Percentiles rank a stretch among this genome's conserved stretches.
Evolutionary conservation across 2,113 vertebrate species (phyloP).

Genomic region (Maccullochella peelii): DNA sequence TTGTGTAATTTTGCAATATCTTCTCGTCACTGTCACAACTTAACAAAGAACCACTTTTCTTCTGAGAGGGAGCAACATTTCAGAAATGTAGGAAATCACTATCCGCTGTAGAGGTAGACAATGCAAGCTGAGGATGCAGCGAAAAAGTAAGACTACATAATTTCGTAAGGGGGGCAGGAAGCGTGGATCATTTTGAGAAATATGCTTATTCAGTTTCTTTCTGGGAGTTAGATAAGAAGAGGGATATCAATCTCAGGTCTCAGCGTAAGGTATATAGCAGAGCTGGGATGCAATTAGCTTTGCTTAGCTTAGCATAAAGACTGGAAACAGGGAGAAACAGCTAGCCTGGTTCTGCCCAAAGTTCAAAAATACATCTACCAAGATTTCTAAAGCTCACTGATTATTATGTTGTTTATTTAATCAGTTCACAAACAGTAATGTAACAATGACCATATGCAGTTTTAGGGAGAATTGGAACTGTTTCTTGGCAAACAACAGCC

Average conservation of each 20-base stretch:
- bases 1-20: conserved; percentile 11
- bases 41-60: conserved; percentile 9
- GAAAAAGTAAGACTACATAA: conserved; percentile 5
- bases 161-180: too few relatives aligned
- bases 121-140: conserved; percentile 15
- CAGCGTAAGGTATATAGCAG: background rate
- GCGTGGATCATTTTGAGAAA: too few relatives aligned
- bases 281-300: background rate
- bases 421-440: background rate
- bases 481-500: too few relatives aligned
- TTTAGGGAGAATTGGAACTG: background rate
- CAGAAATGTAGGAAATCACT: conserved; percentile 7
- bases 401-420: background rate
- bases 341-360: background rate
- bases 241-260: background rate
- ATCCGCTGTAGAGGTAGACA: background rate
- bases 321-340: background rate
- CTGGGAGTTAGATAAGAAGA: background rate
- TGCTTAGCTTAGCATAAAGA: background rate
- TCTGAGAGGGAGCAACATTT: background rate
- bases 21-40: conserved; percentile 17
- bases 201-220: background rate
- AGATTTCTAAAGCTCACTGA: background rate
- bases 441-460: background rate
- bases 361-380: background rate